Base-by-base conservation (phyloP, 2,888 invertebrate species). In the Acleris emargana region DNA sequence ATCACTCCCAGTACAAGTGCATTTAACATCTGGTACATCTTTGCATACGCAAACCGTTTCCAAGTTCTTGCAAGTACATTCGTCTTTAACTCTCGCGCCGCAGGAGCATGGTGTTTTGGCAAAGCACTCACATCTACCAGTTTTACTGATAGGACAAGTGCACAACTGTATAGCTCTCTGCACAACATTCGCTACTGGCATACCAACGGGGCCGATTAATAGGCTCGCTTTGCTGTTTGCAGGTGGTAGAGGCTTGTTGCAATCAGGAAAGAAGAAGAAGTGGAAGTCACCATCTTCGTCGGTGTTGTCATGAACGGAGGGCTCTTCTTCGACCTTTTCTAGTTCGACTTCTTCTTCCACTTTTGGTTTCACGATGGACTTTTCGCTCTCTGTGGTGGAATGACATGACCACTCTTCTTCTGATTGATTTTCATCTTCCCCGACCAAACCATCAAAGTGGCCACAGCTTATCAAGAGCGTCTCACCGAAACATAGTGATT, bases 401-500 rank as follows among this genome's bases (percentile, higher is more conserved):
- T 75, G 70, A 68, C 87, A 86, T 47, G 88, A 87, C 91, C 79
- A 94, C 38, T 38, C 38, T 38, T 38, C 13, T 69, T 84, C 93
- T 70, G 80, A 93, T 67, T 83, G 91, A 69, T 79, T 90, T 43
- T 69, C 86, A 74, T 74, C 91, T 72, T 73, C 83, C 4, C 78
- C 76, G 49, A 80, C 64, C 13, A 82, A 76, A 20, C 85, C 86
- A 32, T 86, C 87, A 69, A 80, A 76, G 72, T 93, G 90, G 9
- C 93, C 86, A 71, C 91, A 93, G 75, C 94, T 93, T 58, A 94
- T 85, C 57, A 94, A 74, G 53, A 94, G 77, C 5, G 89, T 88
- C 82, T 94, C 94, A 25, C 88, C 87, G 76, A 94, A 94, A 72
- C 93, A 88, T 72, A 94, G 71, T 69, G 91, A 81, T 70, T 89